phyloP scores from a whole-genome alignment of 2,113 vertebrate species.

The Alethe castanea region DNA sequence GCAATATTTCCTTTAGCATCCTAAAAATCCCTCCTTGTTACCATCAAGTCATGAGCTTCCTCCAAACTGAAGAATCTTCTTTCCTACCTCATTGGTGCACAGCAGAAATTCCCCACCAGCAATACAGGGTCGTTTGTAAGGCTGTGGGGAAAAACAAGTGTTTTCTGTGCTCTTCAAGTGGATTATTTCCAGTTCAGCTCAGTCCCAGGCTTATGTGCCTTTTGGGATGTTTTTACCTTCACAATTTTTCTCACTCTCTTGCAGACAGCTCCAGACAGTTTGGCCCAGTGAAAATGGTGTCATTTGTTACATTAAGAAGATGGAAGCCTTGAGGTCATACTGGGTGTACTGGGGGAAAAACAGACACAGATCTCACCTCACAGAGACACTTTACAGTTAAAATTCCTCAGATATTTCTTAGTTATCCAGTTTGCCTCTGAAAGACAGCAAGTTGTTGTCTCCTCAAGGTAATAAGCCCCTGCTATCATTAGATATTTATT shows the following conservation, averaged over 20 bases:
- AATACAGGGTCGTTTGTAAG: accelerated
- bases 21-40: not conserved
- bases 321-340: not conserved
- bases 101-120: accelerated
- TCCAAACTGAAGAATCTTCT: not conserved
- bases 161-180: not conserved
- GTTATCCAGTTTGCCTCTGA: not conserved
- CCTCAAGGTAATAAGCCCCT: not conserved
- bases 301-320: not conserved
- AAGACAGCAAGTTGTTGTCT: not conserved
- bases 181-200: not conserved
- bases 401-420: not conserved
- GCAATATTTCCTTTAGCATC: not conserved
- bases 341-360: not conserved
- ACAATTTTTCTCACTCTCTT: not conserved
- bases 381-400: not conserved
- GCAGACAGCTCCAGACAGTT: not conserved
- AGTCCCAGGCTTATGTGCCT: not conserved
- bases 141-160: not conserved
- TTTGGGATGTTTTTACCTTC: not conserved
- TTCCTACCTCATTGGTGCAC: not conserved
- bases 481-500: conserved; percentile 7
- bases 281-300: not conserved
- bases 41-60: not conserved
- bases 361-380: not conserved